These are phyloP conservation scores for Scophthalmus maximus DNA, from an alignment of 2,113 vertebrate species.

Conservation along the genomic window DNA sequence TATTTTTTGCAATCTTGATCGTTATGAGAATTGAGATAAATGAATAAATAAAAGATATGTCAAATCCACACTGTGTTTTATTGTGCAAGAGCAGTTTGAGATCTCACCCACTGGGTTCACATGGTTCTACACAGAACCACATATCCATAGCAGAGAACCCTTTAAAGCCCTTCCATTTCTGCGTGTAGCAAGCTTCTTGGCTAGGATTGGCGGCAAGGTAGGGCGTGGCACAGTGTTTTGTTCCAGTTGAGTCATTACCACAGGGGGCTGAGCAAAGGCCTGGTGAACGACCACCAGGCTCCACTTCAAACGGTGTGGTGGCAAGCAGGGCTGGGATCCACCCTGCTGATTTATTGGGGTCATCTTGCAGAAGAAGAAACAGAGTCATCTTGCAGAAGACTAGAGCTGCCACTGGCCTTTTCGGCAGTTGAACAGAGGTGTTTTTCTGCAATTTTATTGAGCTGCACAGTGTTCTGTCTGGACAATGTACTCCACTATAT, in stretches of 20 bases:
- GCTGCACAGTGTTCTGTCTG: conserved; percentile 41
- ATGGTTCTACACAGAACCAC: conserved; percentile 29
- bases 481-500: not conserved
- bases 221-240: conserved; percentile 64
- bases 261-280: conserved; percentile 59
- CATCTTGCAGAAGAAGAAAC: conserved; percentile 48
- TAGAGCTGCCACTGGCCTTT: conserved; percentile 35
- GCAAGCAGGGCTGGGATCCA: conserved; percentile 62
- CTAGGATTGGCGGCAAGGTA: conserved; percentile 28
- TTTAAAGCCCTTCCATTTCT: conserved; percentile 19
- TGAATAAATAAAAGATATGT: not conserved
- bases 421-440: conserved; percentile 45
- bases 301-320: conserved; percentile 66
- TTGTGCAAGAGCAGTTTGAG: not conserved
- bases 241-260: conserved; percentile 66
- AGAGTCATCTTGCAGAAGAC: conserved; percentile 51
- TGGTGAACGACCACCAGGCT: conserved; percentile 36
- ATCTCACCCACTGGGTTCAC: conserved; percentile 1
- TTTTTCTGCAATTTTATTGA: conserved; percentile 46
- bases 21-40: not conserved
- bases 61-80: not conserved
- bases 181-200: conserved; percentile 32
- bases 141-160: conserved; percentile 7
- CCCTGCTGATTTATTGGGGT: conserved; percentile 74
- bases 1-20: not conserved